Conservation (phyloP, 2,113 vertebrate species). For the Arvicanthis niloticus region DNA sequence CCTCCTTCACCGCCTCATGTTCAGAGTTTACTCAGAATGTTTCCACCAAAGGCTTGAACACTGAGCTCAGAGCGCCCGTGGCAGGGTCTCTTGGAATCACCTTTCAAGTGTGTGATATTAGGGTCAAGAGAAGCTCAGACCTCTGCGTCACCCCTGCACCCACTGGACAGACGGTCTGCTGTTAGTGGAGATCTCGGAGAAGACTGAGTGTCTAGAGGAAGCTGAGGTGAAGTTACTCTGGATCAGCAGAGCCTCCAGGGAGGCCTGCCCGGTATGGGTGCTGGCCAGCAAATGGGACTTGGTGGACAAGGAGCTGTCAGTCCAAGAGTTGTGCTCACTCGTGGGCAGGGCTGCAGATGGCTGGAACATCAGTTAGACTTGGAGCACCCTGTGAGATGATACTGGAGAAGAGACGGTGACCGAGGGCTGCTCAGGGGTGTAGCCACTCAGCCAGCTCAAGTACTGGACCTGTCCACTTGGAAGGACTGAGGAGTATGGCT, state of each 20-base stretch:
- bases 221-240: conserved; percentile 93
- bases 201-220: conserved; percentile 93
- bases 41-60: conserved; percentile 95
- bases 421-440: neutral
- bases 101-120: conserved; percentile 95
- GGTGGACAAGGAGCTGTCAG: conserved; percentile 90
- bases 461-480: neutral
- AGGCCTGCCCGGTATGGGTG: conserved; percentile 88
- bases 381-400: conserved; percentile 95
- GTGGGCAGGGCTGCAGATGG: conserved; percentile 86
- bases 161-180: conserved; percentile 92
- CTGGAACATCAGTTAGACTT: conserved; percentile 83
- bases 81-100: conserved; percentile 90
- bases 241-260: conserved; percentile 93
- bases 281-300: conserved; percentile 94
- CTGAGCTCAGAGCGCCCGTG: conserved; percentile 81
- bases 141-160: conserved; percentile 93
- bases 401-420: conserved; percentile 61
- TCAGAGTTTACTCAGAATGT: conserved; percentile 90
- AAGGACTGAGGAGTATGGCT: neutral
- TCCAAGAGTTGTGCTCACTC: conserved; percentile 91
- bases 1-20: conserved; percentile 92
- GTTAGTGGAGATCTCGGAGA: conserved; percentile 92
- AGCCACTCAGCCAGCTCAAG: neutral
- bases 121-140: conserved; percentile 90